Evolutionary conservation across 2,797 vertebrate genomes (phyloP).

Genomic region (Enteromius trimaculatus): DNA sequence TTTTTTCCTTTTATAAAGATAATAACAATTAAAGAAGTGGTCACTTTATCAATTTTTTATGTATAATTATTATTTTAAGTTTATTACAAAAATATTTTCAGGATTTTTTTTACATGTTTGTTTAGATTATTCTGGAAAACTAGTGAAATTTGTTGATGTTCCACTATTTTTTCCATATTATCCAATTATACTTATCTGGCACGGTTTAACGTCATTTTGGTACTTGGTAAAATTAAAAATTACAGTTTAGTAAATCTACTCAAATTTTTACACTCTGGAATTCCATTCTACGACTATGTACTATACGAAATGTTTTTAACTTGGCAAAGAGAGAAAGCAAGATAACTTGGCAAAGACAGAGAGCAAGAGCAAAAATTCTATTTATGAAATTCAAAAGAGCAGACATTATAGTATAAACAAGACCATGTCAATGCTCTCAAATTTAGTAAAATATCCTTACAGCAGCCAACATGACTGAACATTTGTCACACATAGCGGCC

Average conservation of each 20-base stretch:
- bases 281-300: not conserved
- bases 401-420: not conserved
- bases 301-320: not conserved
- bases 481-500: not conserved
- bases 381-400: not conserved
- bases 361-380: not conserved
- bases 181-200: not conserved
- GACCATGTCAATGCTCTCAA: not conserved
- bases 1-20: too few relatives aligned
- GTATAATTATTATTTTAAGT: too few relatives aligned
- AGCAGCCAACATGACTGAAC: conserved; percentile 5
- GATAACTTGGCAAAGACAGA: not conserved
- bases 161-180: not conserved
- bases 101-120: not conserved
- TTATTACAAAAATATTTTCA: too few relatives aligned
- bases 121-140: not conserved
- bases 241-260: not conserved
- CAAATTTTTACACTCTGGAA: not conserved
- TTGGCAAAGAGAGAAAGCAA: not conserved
- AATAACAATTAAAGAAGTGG: too few relatives aligned
- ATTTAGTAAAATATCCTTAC: not conserved
- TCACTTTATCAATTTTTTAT: too few relatives aligned
- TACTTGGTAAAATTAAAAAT: not conserved
- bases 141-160: not conserved
- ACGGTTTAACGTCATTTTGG: not conserved